These are phyloP conservation scores for Nannoperca australis DNA, from an alignment of 2,797 vertebrate species.

Conservation along the genomic window DNA sequence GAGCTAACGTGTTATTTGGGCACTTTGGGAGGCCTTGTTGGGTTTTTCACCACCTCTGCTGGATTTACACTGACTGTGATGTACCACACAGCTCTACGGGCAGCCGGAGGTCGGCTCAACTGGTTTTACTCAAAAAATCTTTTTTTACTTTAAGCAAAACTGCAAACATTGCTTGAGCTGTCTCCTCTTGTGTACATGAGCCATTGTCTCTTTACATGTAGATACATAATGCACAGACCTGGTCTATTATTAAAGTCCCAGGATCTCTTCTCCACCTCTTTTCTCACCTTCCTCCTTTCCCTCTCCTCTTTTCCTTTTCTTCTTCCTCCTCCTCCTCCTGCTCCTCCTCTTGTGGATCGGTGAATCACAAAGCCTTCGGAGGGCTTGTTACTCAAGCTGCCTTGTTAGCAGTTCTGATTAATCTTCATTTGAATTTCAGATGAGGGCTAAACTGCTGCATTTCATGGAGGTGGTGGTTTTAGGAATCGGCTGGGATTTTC, in stretches of 20 bases:
- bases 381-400: slow-evolving; percentile 55
- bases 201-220: not conserved
- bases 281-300: not conserved
- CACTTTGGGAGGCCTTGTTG: slow-evolving; percentile 15
- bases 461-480: slow-evolving; percentile 57
- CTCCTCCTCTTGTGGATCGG: not conserved
- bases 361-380: slow-evolving; percentile 54
- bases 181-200: not conserved
- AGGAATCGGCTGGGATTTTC: slow-evolving; percentile 40
- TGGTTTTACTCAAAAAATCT: not conserved
- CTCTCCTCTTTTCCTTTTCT: not conserved
- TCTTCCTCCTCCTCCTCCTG: too few species aligned
- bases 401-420: slow-evolving; percentile 73
- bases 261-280: slow-evolving; percentile 6
- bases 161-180: too few species aligned
- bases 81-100: not conserved
- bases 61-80: not conserved
- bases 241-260: not conserved
- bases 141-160: too few species aligned
- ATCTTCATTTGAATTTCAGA: slow-evolving; percentile 81
- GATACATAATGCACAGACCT: not conserved
- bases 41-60: not conserved
- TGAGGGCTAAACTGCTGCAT: slow-evolving; percentile 56
- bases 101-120: not conserved
- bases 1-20: slow-evolving; percentile 5